Conservation (phyloP, 2,797 vertebrate genomes). For the Delichon dasypus region DNA sequence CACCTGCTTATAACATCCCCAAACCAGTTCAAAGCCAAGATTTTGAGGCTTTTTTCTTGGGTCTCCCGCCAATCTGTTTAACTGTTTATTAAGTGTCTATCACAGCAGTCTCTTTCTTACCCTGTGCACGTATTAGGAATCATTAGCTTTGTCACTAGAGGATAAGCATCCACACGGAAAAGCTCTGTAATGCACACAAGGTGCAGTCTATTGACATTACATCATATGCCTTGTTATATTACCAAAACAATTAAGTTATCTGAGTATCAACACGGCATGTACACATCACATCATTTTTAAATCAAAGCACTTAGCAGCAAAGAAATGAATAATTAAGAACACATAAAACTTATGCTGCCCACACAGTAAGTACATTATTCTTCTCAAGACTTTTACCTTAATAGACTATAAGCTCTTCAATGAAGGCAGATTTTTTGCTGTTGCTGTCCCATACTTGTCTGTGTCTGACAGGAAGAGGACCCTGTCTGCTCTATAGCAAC, state of each 20-base stretch:
- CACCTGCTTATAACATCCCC: not conserved
- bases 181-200: conserved; percentile 48
- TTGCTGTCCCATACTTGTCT: not conserved
- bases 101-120: conserved; percentile 21
- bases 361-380: conserved; percentile 31
- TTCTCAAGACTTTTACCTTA: conserved; percentile 15
- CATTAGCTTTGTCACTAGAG: conserved; percentile 41
- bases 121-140: conserved; percentile 1
- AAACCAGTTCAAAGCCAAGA: not conserved
- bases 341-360: conserved; percentile 32
- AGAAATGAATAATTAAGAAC: conserved; percentile 61
- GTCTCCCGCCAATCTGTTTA: conserved; percentile 30
- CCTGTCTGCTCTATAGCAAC: not conserved
- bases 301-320: conserved; percentile 51
- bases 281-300: conserved; percentile 48
- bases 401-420: not conserved
- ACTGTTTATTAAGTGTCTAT: conserved; percentile 48
- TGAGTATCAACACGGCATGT: conserved; percentile 17
- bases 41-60: not conserved
- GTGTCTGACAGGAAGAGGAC: not conserved
- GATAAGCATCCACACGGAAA: conserved; percentile 14
- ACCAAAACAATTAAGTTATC: conserved; percentile 64
- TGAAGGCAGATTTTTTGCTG: not conserved
- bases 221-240: conserved; percentile 63
- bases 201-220: conserved; percentile 44